Evolutionary conservation across 1,140 invertebrate genomes (phyloP), one percentile per base, ranked within the genome.

Genomic region (Hyles euphorbiae): DNA sequence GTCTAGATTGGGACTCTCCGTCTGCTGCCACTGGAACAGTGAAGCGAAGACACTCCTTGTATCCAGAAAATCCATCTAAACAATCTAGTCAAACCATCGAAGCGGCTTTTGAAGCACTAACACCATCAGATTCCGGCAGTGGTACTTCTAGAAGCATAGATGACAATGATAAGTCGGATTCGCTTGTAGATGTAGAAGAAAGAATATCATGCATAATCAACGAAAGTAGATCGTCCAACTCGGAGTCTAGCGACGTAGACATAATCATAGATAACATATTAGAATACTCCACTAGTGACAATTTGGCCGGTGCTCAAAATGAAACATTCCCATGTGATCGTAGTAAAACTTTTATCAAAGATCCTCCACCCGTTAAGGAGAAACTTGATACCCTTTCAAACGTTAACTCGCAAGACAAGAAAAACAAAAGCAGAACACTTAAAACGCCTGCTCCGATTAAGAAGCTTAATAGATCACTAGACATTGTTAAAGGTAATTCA

Each of bases 1-100:
- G 85, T 67, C 81, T 93, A 60, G 92, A 93, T 60, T 93, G 92
- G 92, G 92, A 93, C 71, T 93, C 92, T 5, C 92, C 92, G n/a
- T 93, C 92, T n/a, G 76, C 90, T 2, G 90, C 91, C 63, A 93
- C 92, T 3, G 92, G 92, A 5, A 93, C 92, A 0, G 92, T 93
- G 0, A 93, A 92, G 69, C 83, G 91, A 61, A 82, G 92, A 60
- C 90, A 91, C 45, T 85, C 85, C 10, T 93, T 92, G n/a, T 90
- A 83, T 61, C 83, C 85, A 34, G 81, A 87, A 61, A 77, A 72
- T 57, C 67, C 82, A 2, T 61, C 70, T 8, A 79, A 74, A 53
- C 61, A 61, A 11, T 61, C 56, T 7, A 22, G 58, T 43, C 64
- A 58, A 56, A 65, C 55, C 33, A 69, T 78, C 5, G 76, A 80